phyloP scores from a whole-genome alignment of 1,140 invertebrate species.

The Caenorhabditis remanei region DNA sequence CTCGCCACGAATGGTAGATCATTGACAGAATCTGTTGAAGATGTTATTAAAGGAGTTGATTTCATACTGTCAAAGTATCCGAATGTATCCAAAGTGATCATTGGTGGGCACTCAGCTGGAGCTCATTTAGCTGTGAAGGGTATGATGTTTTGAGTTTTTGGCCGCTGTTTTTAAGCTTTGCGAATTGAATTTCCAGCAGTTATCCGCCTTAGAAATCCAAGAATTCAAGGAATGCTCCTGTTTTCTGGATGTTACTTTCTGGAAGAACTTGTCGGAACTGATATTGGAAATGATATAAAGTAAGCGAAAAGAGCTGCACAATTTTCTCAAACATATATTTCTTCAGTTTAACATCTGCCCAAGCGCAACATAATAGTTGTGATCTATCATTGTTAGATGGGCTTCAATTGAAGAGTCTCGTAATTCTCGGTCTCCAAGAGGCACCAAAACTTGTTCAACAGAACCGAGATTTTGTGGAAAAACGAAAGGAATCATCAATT shows the following conservation, averaged over 20 bases:
- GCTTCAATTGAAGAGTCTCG: not conserved
- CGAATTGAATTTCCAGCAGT: not conserved
- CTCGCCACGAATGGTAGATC: not conserved
- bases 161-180: not conserved
- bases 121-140: constrained; percentile 12
- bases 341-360: constrained; percentile 5
- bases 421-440: not conserved
- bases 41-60: not conserved
- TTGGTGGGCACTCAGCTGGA: constrained; percentile 21
- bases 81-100: not conserved
- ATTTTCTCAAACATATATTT: not conserved
- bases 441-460: constrained; percentile 30
- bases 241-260: constrained; percentile 25
- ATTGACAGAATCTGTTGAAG: not conserved
- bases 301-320: too few relatives aligned
- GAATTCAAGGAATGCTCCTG: not conserved
- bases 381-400: not conserved
- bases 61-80: not conserved
- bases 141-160: not conserved
- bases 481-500: not conserved
- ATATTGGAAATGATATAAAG: constrained; percentile 16
- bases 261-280: constrained; percentile 14
- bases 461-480: not conserved
- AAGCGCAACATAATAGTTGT: constrained; percentile 15
- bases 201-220: not conserved